Evolutionary conservation across 2,113 vertebrate genomes (phyloP).

Genomic region (Elachura formosa): DNA sequence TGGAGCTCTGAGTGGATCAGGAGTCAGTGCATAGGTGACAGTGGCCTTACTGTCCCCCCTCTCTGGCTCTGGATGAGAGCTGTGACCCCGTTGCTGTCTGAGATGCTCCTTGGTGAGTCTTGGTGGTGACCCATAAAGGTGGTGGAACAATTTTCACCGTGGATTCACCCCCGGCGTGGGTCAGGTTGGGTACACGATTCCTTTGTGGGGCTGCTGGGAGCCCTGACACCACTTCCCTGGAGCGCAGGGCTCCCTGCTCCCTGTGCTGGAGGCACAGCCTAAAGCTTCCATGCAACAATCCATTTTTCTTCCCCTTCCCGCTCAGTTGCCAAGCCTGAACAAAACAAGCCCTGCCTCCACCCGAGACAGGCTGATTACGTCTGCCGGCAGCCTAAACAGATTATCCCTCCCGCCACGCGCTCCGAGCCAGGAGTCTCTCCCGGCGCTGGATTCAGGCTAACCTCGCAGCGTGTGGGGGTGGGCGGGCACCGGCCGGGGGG

Average conservation of each 20-base stretch:
- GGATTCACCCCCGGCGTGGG: neutral
- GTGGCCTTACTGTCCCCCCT: neutral
- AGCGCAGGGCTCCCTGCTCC: neutral
- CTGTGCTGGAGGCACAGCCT: neutral
- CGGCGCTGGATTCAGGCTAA: neutral
- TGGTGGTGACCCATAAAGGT: neutral
- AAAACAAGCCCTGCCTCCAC: constrained; percentile 47
- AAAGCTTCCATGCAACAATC: neutral
- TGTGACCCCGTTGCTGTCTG: neutral
- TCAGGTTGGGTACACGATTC: neutral
- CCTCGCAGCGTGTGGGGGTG: neutral
- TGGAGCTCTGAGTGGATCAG: neutral
- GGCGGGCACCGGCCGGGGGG: neutral
- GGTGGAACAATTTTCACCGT: neutral
- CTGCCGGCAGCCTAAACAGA: constrained; percentile 41
- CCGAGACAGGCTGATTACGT: constrained; percentile 24
- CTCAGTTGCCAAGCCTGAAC: constrained; percentile 39
- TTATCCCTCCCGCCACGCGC: neutral
- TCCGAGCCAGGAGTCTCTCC: neutral
- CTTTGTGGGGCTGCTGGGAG: neutral
- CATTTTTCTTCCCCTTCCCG: neutral
- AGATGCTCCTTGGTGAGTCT: neutral
- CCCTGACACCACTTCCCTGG: neutral
- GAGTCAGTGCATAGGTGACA: fast-evolving
- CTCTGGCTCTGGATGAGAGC: neutral